Evolutionary conservation across 2,888 invertebrate genomes (phyloP), one percentile per base, ranked within the genome.

Genomic region (Cheilosia pagana): DNA sequence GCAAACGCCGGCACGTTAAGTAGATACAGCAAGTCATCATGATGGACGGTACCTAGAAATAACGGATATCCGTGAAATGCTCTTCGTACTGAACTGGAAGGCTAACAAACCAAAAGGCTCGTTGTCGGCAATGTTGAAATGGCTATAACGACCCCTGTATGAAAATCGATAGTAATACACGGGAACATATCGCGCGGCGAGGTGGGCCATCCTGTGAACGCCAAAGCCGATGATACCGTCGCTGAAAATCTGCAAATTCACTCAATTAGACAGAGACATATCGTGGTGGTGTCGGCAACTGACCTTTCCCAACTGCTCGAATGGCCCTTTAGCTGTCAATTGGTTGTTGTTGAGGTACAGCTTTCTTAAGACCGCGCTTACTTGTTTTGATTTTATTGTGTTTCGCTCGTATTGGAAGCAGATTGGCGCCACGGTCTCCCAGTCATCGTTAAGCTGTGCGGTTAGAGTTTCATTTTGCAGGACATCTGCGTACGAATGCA

Each of bases 101-200:
- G n/a, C 16, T 7, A 2, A 43, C 88, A 89, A 88, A 94, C 94
- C 93, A 67, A 91, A 90, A 1, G 93, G 92, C 86, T 92, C 91
- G 62, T 89, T 88, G 1, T 92, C 93, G 21, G 91, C 92, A 6
- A 93, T 92, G 78, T 92, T 92, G 63, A 88, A 92, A 88, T 93
- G 92, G 88, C 94, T 94, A 87, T 93, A 93, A 79, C 94, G 92
- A n/a, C 95, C 95, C 82, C 94, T 92, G 88, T 94, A 95, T 1
- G 93, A 92, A 87, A 95, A 94, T 70, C 93, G 90, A 88, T 94
- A 94, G 87, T 94, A 94, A 89, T 93, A 95, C 8, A 95, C 93
- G 0, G 92, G 90, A 0, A 93, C 94, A 72, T 93, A 92, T 3
- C 93, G 91, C 0, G 94, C 92, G 87, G 95, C 91, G 31, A 95